A percentile compares a stretch with the other conserved stretches of the same genome.
Evolutionary conservation across 2,888 invertebrate species (phyloP).

Genomic region (Temnothorax ravouxi): DNA sequence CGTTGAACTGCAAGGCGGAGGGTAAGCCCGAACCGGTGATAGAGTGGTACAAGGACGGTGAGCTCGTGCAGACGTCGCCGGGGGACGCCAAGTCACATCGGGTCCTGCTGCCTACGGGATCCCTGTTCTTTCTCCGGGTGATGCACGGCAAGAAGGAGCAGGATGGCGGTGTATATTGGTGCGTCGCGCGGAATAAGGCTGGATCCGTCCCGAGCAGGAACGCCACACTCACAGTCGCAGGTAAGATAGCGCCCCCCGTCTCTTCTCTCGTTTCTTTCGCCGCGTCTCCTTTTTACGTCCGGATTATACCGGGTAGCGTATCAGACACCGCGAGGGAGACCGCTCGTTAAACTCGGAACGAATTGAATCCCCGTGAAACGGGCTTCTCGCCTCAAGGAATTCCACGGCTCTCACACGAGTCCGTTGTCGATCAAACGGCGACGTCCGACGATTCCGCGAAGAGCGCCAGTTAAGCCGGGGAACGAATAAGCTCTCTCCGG

Average conservation of each 20-base stretch:
- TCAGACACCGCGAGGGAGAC: background rate
- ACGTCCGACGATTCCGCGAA: background rate
- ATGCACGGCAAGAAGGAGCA: conserved; percentile 98
- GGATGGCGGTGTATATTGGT: conserved; percentile 98
- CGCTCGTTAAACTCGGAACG: conserved; percentile 51
- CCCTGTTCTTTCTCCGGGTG: conserved; percentile 97
- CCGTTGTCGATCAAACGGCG: conserved; percentile 34
- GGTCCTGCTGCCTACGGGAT: conserved; percentile 95
- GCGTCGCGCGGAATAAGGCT: conserved; percentile 96
- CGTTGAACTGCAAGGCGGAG: conserved; percentile 98
- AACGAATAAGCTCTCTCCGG: conserved; percentile 28
- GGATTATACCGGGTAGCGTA: conserved; percentile 45
- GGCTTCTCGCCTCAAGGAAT: conserved; percentile 35
- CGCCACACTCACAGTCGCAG: conserved; percentile 97
- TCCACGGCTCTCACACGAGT: conserved; percentile 1
- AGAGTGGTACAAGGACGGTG: conserved; percentile 97
- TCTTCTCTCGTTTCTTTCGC: background rate
- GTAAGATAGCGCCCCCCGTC: conserved; percentile 87
- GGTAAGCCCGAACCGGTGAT: conserved; percentile 97
- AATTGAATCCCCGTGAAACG: conserved; percentile 55
- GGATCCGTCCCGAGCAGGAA: conserved; percentile 96
- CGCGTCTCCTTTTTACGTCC: background rate
- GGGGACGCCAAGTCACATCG: conserved; percentile 95
- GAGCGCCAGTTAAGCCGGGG: conserved; percentile 3
- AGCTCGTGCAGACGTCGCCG: conserved; percentile 91